Conservation (phyloP, 2,888 invertebrate genomes). For the Chrysolina americana region DNA sequence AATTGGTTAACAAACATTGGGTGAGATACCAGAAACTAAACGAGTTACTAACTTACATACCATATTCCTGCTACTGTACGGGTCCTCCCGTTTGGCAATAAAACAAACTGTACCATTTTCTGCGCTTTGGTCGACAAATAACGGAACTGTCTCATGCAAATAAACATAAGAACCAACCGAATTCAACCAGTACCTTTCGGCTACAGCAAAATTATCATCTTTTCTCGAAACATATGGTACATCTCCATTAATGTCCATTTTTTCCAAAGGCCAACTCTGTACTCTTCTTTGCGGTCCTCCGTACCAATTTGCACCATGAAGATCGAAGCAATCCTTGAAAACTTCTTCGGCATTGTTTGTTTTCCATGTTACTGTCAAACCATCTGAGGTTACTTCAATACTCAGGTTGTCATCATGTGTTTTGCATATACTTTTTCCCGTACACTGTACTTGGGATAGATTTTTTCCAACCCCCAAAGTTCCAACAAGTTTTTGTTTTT, state of each 20-base stretch:
- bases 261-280: constrained; percentile 79
- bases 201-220: constrained; percentile 72
- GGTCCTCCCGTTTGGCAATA: constrained; percentile 72
- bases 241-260: constrained; percentile 70
- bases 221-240: constrained; percentile 74
- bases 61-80: constrained; percentile 68
- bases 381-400: not conserved
- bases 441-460: constrained; percentile 18
- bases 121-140: constrained; percentile 82
- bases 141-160: constrained; percentile 76
- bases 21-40: too few relatives aligned
- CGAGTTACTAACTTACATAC: constrained; percentile 34
- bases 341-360: not conserved
- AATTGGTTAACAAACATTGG: too few relatives aligned
- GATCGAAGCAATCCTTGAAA: constrained; percentile 70
- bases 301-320: constrained; percentile 75
- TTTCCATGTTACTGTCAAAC: constrained; percentile 26
- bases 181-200: constrained; percentile 82
- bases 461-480: constrained; percentile 29
- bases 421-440: constrained; percentile 6
- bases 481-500: constrained; percentile 3
- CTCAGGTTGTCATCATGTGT: constrained; percentile 9
- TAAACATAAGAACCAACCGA: constrained; percentile 79
- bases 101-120: constrained; percentile 73
- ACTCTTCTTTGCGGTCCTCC: constrained; percentile 76